Percentiles rank a stretch among this genome's conserved stretches.
Evolutionary conservation across 2,888 invertebrate genomes (phyloP).

Genomic region (Aphidius colemani): DNA sequence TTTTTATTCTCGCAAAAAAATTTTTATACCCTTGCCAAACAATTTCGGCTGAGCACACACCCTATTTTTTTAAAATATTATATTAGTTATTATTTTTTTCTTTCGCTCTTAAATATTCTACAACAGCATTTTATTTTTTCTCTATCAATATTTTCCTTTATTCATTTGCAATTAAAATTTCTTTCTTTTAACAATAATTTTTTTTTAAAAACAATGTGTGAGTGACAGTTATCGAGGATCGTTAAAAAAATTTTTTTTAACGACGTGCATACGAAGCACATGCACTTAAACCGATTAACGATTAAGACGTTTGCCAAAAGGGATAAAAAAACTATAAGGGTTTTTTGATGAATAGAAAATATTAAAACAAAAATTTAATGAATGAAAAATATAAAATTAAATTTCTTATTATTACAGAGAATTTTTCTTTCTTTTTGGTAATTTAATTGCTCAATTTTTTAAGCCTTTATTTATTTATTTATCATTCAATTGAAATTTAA

Average conservation of each 20-base stretch:
- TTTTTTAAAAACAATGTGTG: not conserved
- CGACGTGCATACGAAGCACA: not conserved
- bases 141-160: not conserved
- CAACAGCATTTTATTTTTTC: conserved; percentile 5
- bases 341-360: too few species aligned
- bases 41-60: not conserved
- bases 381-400: too few species aligned
- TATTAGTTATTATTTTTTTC: conserved; percentile 8
- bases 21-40: not conserved
- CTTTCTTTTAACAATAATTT: not conserved
- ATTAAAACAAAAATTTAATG: too few species aligned
- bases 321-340: too few species aligned
- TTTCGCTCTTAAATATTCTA: not conserved
- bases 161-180: not conserved
- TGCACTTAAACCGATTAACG: not conserved
- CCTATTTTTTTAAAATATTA: not conserved
- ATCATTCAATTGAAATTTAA: too few species aligned
- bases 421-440: too few species aligned
- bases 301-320: not conserved
- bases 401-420: too few species aligned
- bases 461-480: too few species aligned
- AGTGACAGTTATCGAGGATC: not conserved
- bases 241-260: not conserved
- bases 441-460: too few species aligned
- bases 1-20: not conserved